These are phyloP conservation scores for Odontesthes bonariensis DNA, from an alignment of 2,113 vertebrate species.

Conservation along the genomic window DNA sequence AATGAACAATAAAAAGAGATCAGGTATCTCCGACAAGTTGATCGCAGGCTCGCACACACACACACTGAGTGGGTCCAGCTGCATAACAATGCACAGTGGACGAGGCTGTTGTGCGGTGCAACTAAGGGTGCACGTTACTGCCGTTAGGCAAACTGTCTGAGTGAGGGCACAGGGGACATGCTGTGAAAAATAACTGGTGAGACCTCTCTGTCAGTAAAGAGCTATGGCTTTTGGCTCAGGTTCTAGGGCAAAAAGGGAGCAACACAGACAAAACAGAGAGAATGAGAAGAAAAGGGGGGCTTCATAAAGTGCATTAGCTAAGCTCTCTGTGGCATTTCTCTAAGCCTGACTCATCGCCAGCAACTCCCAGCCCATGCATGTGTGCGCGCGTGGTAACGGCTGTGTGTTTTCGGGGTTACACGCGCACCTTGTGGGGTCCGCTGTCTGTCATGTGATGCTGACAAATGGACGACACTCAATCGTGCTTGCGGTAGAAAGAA, in stretches of 20 bases:
- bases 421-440: slow-evolving; percentile 57
- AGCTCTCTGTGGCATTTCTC: slow-evolving; percentile 74
- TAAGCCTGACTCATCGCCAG: slow-evolving; percentile 79
- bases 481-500: slow-evolving; percentile 69
- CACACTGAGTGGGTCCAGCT: slow-evolving; percentile 41
- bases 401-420: slow-evolving; percentile 21
- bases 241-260: slow-evolving; percentile 51
- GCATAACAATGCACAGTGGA: slow-evolving; percentile 58
- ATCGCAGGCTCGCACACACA: slow-evolving; percentile 41
- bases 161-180: slow-evolving; percentile 60
- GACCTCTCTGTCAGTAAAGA: slow-evolving; percentile 79
- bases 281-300: slow-evolving; percentile 60
- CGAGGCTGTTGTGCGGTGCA: slow-evolving; percentile 57
- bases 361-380: slow-evolving; percentile 49
- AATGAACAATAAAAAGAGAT: slow-evolving; percentile 76
- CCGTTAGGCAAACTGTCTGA: slow-evolving; percentile 51
- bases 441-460: slow-evolving; percentile 64
- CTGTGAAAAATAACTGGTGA: slow-evolving; percentile 79
- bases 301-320: slow-evolving; percentile 78
- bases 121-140: slow-evolving; percentile 44
- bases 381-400: neutral
- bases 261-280: slow-evolving; percentile 39
- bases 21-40: slow-evolving; percentile 65
- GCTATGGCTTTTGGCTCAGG: slow-evolving; percentile 76
- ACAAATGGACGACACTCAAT: slow-evolving; percentile 75